Percentiles rank a stretch among this genome's conserved stretches.
Conservation (phyloP, 2,888 invertebrate species). For the Limnephilus rhombicus region DNA sequence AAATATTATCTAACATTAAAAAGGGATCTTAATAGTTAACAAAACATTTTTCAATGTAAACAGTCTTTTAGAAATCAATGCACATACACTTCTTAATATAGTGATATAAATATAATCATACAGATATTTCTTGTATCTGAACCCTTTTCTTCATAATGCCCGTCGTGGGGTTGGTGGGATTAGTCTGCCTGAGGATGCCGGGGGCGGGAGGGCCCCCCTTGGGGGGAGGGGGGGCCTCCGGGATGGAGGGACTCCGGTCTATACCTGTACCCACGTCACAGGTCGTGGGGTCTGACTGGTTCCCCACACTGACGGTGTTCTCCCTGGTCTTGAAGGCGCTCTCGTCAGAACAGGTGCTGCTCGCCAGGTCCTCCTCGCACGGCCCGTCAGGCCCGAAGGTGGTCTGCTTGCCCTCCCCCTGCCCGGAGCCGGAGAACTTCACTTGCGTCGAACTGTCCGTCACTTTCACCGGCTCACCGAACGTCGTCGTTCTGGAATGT, state of each 20-base stretch:
- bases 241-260: conserved; percentile 73
- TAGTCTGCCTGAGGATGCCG: conserved; percentile 79
- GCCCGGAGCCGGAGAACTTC: conserved; percentile 73
- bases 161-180: conserved; percentile 79
- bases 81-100: conserved; percentile 37
- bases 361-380: conserved; percentile 68
- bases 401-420: conserved; percentile 64
- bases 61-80: conserved; percentile 45
- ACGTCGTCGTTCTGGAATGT: conserved; percentile 71
- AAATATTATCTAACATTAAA: conserved; percentile 53
- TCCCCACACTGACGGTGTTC: conserved; percentile 72
- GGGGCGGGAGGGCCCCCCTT: conserved; percentile 75
- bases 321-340: conserved; percentile 73
- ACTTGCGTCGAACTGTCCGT: conserved; percentile 77
- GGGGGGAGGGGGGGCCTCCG: conserved; percentile 82
- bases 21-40: conserved; percentile 13
- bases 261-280: conserved; percentile 73
- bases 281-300: conserved; percentile 73
- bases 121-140: conserved; percentile 95
- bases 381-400: conserved; percentile 66
- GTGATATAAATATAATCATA: conserved; percentile 76
- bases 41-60: conserved; percentile 33
- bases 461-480: conserved; percentile 73
- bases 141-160: conserved; percentile 92
- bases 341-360: conserved; percentile 72